Evolutionary conservation across 2,113 vertebrate genomes (phyloP), one percentile per base, ranked within the genome.

Genomic region (Myiopsitta monachus): DNA sequence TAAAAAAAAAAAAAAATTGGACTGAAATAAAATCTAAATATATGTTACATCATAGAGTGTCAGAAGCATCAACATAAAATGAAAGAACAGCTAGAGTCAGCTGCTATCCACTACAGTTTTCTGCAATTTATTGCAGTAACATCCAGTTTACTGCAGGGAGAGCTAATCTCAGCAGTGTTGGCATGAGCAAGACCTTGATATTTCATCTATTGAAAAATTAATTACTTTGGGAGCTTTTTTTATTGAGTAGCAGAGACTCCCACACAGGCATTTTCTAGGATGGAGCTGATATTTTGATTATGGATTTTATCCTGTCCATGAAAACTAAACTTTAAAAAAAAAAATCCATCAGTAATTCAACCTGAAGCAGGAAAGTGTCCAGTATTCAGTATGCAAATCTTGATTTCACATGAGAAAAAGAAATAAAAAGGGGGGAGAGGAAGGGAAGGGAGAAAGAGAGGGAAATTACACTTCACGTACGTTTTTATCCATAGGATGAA

Each of bases 391-490:
- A 41, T 26, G 44, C 10, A 83, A 59, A 68, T 5, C 11, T 21
- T 87, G 18, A 63, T 74, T 68, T 91, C 28, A 49, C 4, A 12
- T 15, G 4, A 59, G 5, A 9, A 57, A 52, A 64, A 47, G 2
- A 68, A 16, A 67, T 5, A 17, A 41, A 54, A 77, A 16, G 17
- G 6, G 13, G 2, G 1, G 3, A 2, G 1, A 8, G 2, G 10
- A 46, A 67, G 12, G 5, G 28, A 2, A 8, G 6, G 23, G 9
- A 59, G 7, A 24, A 61, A 38, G n/a, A n/a, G n/a, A 36, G 9
- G 6, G 21, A 59, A 23, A 63, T 39, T 2, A 41, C 22, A 43
- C 9, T 55, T 14, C 5, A 12, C 5, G 11, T 6, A 44, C 1
- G 1, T 7, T 93, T 93, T 76, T 64, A 52, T 5, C 44, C 5